A percentile compares a stretch with the other conserved stretches of the same genome.
phyloP scores from a whole-genome alignment of 2,797 vertebrate species.

The Acanthiza pusilla region DNA sequence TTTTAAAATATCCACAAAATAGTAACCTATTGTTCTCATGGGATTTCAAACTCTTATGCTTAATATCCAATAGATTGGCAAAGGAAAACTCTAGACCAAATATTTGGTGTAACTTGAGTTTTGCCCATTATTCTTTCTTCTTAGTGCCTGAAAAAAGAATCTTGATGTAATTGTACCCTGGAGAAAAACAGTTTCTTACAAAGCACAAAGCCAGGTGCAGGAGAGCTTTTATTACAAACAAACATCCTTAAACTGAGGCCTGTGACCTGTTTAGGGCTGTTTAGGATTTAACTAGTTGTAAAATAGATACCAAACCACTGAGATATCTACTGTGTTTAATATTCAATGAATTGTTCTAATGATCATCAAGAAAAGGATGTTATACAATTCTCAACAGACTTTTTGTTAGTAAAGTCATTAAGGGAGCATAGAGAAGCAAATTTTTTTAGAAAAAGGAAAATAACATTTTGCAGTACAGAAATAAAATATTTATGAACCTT shows the following conservation, averaged over 20 bases:
- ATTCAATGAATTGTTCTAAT: neutral
- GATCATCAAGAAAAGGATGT: neutral
- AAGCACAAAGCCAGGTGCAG: slow-evolving; percentile 72
- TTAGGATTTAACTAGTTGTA: slow-evolving; percentile 17
- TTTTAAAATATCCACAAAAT: slow-evolving; percentile 66
- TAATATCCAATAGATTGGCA: slow-evolving; percentile 69
- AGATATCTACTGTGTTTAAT: neutral
- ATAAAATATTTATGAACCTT: slow-evolving; percentile 21
- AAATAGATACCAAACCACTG: slow-evolving; percentile 20
- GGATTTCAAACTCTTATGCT: slow-evolving; percentile 65
- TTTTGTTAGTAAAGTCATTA: neutral
- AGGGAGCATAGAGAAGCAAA: neutral
- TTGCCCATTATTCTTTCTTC: slow-evolving; percentile 68
- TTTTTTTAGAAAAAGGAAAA: neutral
- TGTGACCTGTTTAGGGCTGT: slow-evolving; percentile 34
- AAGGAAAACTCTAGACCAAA: slow-evolving; percentile 73
- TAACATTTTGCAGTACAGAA: neutral
- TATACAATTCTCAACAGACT: neutral
- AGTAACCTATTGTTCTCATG: slow-evolving; percentile 63
- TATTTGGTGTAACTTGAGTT: slow-evolving; percentile 78
- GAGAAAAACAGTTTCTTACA: slow-evolving; percentile 68
- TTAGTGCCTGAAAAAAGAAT: slow-evolving; percentile 52
- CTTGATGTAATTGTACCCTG: slow-evolving; percentile 69
- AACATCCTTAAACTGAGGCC: slow-evolving; percentile 40
- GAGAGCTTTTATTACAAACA: slow-evolving; percentile 63